Evolutionary conservation across 2,113 vertebrate species (phyloP).

Genomic region (Podarcis muralis): DNA sequence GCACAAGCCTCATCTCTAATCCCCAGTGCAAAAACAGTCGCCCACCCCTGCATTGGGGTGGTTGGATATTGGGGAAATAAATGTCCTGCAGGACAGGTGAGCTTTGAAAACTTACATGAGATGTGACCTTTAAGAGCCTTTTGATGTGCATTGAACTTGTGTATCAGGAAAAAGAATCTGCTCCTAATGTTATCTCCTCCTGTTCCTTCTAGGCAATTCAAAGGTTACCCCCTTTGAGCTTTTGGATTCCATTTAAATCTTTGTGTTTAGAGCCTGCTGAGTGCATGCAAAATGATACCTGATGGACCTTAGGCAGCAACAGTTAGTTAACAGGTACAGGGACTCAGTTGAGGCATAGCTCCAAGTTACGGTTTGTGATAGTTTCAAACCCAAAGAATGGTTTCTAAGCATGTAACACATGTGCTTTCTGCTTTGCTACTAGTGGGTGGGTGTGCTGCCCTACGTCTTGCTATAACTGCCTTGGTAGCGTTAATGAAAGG

Average conservation of each 20-base stretch:
- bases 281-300: conserved; percentile 20
- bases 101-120: not conserved
- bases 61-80: not conserved
- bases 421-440: not conserved
- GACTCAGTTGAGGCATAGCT: not conserved
- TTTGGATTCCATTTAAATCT: conserved; percentile 47
- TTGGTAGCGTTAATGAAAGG: not conserved
- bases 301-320: not conserved
- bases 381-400: no score
- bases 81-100: not conserved
- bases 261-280: conserved; percentile 35
- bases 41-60: not conserved
- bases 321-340: no score
- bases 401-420: no score
- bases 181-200: conserved; percentile 16
- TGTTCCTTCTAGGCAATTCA: not conserved
- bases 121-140: not conserved
- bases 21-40: not conserved
- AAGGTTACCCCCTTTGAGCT: conserved; percentile 10
- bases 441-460: not conserved
- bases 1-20: no score
- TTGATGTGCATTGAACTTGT: not conserved
- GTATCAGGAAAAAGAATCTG: not conserved
- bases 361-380: not conserved
- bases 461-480: not conserved